Percentiles rank a stretch among this genome's conserved stretches.
These are phyloP conservation scores for Lepidothrix coronata DNA, from an alignment of 2,113 vertebrate genomes.

Conservation along the genomic window DNA sequence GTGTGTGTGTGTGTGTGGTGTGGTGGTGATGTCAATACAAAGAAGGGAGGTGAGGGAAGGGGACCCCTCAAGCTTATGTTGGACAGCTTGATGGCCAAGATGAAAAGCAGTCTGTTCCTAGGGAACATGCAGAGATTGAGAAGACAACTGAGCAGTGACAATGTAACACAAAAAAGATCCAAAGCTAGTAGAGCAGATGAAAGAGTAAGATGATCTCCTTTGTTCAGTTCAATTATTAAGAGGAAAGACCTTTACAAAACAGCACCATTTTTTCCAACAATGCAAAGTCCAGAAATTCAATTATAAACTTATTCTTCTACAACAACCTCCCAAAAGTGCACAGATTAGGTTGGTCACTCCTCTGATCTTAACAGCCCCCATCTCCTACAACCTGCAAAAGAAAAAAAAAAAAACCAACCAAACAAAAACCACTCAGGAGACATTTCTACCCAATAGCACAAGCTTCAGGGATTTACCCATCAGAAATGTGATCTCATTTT, in stretches of 20 bases:
- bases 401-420: background rate
- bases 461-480: background rate
- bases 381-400: background rate
- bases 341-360: background rate
- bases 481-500: constrained; percentile 23
- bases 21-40: background rate
- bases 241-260: background rate
- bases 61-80: background rate
- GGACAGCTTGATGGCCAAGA: background rate
- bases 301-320: background rate
- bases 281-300: background rate
- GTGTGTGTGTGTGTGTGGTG: too few relatives aligned
- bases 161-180: background rate
- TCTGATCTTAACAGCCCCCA: background rate
- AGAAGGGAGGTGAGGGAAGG: background rate
- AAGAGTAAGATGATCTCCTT: background rate
- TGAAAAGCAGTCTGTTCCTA: background rate
- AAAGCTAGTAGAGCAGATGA: background rate
- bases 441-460: background rate
- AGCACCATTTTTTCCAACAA: background rate
- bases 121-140: background rate
- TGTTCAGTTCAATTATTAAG: background rate
- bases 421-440: background rate
- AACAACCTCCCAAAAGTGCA: background rate
- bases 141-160: background rate